These are phyloP conservation scores for Tridacna gigas DNA, from an alignment of 2,888 invertebrate genomes.

Conservation along the genomic window DNA sequence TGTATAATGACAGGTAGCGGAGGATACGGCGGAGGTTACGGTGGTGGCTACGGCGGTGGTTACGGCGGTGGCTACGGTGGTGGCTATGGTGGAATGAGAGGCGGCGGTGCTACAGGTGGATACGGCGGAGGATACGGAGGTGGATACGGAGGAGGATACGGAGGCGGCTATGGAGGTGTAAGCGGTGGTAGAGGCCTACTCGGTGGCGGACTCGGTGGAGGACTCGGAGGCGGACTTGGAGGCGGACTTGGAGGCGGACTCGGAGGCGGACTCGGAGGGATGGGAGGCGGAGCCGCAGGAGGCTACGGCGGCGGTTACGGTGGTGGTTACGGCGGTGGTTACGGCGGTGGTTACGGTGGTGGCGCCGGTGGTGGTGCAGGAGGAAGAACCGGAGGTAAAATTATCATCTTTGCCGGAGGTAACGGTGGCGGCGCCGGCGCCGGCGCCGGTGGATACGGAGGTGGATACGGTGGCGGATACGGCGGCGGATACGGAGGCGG, in stretches of 20 bases:
- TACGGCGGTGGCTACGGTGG: conserved; percentile 36
- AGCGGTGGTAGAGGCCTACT: not conserved
- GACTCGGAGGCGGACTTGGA: not conserved
- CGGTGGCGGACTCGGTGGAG: not conserved
- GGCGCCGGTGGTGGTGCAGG: not conserved
- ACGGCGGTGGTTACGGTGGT: not conserved
- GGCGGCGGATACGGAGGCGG: conserved; percentile 32
- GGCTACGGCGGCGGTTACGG: not conserved
- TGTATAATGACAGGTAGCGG: not conserved
- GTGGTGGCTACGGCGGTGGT: conserved; percentile 35
- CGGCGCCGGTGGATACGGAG: not conserved
- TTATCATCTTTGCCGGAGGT: not conserved
- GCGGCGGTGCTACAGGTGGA: conserved; percentile 31
- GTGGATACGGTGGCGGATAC: conserved; percentile 24
- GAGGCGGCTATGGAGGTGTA: conserved; percentile 12
- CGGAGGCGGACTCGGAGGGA: not conserved
- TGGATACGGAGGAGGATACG: conserved; percentile 12
- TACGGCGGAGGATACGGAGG: conserved; percentile 28
- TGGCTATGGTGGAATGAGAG: conserved; percentile 31
- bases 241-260: not conserved
- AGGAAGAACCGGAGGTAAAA: not conserved
- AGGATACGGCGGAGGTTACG: conserved; percentile 27
- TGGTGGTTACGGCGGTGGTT: not conserved
- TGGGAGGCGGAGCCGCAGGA: not conserved
- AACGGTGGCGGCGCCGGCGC: not conserved